Evolutionary conservation across 2,113 vertebrate genomes (phyloP).

Genomic region (Neolamprologus longior): DNA sequence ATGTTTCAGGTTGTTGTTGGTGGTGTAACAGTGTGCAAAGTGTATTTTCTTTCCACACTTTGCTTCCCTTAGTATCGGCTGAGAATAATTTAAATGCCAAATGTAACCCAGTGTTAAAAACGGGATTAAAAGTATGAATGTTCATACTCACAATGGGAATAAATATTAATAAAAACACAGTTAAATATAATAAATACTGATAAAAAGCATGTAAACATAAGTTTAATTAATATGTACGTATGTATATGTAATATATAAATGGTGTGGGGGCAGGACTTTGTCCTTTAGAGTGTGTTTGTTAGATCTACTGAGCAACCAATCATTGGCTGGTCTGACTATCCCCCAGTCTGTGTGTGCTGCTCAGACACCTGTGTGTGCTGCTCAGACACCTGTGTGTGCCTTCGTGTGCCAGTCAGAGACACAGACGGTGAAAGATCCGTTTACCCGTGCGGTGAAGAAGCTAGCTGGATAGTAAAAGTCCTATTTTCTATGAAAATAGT

Average conservation of each 20-base stretch:
- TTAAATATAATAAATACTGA: neutral
- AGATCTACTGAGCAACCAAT: neutral
- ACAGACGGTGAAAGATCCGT: neutral
- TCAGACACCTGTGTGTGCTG: neutral
- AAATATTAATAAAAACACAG: neutral
- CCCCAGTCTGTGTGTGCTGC: neutral
- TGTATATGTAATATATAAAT: neutral
- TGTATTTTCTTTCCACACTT: neutral
- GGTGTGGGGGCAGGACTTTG: neutral
- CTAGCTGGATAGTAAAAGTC: neutral
- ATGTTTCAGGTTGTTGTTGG: neutral
- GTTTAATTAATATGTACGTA: neutral
- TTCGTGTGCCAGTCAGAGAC: neutral
- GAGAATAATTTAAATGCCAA: neutral
- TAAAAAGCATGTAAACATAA: neutral
- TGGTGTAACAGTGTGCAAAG: neutral
- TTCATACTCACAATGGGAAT: neutral
- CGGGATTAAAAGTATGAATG: neutral
- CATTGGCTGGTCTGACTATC: neutral
- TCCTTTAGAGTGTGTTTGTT: neutral
- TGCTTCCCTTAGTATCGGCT: fast-evolving
- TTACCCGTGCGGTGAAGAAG: neutral
- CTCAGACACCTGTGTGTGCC: neutral
- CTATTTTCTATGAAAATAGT: fast-evolving
- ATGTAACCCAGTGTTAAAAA: neutral